These are phyloP conservation scores for Mormyrus hasselquistii DNA, from an alignment of 2,797 vertebrate species.

Conservation along the genomic window DNA sequence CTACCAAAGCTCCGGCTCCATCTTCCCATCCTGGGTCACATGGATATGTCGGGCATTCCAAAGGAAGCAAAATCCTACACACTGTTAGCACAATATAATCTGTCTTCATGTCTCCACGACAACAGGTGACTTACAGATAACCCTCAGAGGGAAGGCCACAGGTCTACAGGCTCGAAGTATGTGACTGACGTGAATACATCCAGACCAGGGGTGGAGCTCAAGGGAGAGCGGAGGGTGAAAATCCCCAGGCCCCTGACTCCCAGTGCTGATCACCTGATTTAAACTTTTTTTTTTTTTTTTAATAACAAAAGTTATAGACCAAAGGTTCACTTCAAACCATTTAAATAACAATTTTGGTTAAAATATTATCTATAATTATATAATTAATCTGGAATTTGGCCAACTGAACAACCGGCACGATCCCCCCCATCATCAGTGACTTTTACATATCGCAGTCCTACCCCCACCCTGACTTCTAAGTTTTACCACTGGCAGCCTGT, in stretches of 20 bases:
- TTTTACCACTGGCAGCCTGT: neutral
- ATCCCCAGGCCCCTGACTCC: neutral
- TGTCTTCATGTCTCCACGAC: neutral
- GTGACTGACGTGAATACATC: neutral
- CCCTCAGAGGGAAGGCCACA: neutral
- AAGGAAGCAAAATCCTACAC: neutral
- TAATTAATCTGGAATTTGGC: neutral
- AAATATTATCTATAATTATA: neutral
- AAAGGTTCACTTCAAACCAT: neutral
- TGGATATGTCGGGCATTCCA: neutral
- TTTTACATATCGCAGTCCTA: neutral
- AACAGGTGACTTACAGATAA: neutral
- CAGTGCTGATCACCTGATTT: neutral
- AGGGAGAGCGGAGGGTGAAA: neutral
- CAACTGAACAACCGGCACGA: neutral
- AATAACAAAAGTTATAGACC: neutral
- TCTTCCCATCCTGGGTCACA: neutral
- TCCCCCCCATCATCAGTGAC: neutral
- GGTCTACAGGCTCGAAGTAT: neutral
- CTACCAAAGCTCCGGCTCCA: neutral
- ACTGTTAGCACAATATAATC: neutral
- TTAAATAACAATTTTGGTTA: neutral
- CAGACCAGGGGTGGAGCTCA: neutral
- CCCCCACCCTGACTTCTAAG: neutral
- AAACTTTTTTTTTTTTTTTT: neutral